Base-by-base conservation (phyloP, 2,888 invertebrate genomes). In the Cyrtodaria siliqua region DNA sequence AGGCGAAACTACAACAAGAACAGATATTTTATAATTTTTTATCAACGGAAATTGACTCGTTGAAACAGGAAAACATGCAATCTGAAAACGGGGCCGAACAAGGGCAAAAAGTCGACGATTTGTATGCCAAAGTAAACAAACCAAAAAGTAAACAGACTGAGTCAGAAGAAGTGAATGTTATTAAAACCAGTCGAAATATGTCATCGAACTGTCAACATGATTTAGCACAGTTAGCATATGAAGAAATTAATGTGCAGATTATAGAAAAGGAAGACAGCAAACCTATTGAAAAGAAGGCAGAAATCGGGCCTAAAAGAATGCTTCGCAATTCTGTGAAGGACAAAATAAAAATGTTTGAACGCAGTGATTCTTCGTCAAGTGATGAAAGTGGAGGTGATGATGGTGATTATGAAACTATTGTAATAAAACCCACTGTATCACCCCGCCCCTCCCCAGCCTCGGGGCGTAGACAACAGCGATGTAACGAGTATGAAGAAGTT, bases 81-180 rank as follows among this genome's bases (percentile, higher is more conserved):
- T 33, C 33, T 29, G 38, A 52, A 14, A 64, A 56, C 12, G 44
- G 44, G n/a, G 59, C 63, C 23, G n/a, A n/a, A n/a, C n/a, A n/a
- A n/a, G n/a, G n/a, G n/a, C n/a, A n/a, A n/a, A n/a, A n/a, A n/a
- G 26, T 59, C n/a, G 60, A 49, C 29, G 26, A 42, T 16, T 33
- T 79, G 62, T 79, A 79, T 72, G 74, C 79, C 20, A 62, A 79
- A 42, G 79, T 79, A 60, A 79, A 71, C 53, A 79, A 79, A 74
- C 64, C 71, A 44, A 75, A 75, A 52, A 27, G 38, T 55, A 71
- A 75, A 52, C 63, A 60, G 16, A 23, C 12, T 68, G 72, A 68
- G 8, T 62, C 67, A 62, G 27, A 44, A 6, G 6, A 2, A 3
- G 23, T 29, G 18, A 33, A 60, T 18, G 40, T 23, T n/a, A n/a